Evolutionary conservation across 2,113 vertebrate genomes (phyloP), one percentile per base, ranked within the genome.

Genomic region (Barnardius zonarius): DNA sequence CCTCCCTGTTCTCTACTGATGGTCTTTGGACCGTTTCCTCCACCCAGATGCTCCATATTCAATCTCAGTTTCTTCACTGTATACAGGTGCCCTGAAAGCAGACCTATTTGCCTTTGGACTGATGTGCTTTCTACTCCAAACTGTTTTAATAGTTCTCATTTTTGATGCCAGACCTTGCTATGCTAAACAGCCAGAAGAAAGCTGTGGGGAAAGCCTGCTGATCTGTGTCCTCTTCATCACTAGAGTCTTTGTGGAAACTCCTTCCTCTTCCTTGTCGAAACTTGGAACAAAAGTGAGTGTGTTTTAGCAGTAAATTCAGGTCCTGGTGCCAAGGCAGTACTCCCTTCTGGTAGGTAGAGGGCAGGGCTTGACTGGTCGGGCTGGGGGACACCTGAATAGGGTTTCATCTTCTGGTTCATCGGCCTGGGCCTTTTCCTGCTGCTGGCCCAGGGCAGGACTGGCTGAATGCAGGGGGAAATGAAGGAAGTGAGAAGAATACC

Each of bases 271-370:
- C 17, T 31, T 10, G 37, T 74, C 68, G 33, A 33, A 63, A 39
- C 52, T 33, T 64, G 46, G 27, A 55, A 30, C 28, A 66, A 22
- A 77, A 83, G 9, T 27, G 33, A 57, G 35, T 27, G 3, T 27
- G 17, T 79, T 92, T 51, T 43, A 30, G 25, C 52, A 27, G 35
- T 31, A 28, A 86, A 22, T 77, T 30, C 22, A 70, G 49, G 30
- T 48, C 16, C 23, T 83, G 49, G 39, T 31, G 30, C 44, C 41
- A 72, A 86, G 78, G 77, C 88, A 76, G 39, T 93, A 85, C 88
- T 93, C 13, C 12, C 35, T 44, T 90, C 44, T 79, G 75, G 75
- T 89, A 95, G 92, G 90, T 54, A 89, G 93, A 93, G 93, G 91
- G 87, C 90, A 95, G 95, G 93, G 46, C 90, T 90, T 94, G 49